Base-by-base conservation (phyloP, 2,888 invertebrate genomes). In the Scaptomyza polygonia region DNA sequence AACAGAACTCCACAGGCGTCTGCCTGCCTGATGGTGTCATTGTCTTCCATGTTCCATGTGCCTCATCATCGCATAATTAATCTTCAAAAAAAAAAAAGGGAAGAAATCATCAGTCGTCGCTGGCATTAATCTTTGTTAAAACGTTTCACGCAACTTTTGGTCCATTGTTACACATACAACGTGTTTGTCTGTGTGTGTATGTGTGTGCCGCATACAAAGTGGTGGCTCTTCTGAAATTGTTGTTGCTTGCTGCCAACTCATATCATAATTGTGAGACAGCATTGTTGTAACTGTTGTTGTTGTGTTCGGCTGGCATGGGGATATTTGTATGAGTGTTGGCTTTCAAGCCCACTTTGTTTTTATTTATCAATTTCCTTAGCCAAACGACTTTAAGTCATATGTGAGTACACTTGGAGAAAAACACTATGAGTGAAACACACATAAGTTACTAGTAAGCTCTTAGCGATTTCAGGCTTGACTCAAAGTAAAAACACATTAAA, bases 11-110 rank as follows among this genome's bases (percentile, higher is more conserved):
- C 77, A 69, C 72, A 62, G 62, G 64, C 55, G 49, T 3, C 39
- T 36, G 72, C 30, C 59, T 68, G 69, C 30, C 59, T 68, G 69
- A 44, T 61, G 69, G 69, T 77, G 86, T 85, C 81, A 85, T 85
- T 85, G 80, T 81, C 79, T 74, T 73, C 52, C 39, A n/a, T 53
- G 53, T 74, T 58, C 61, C 61, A 73, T 84, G 77, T 73, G 82
- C 81, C 85, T 79, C 80, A 80, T 88, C 86, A 86, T 86, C 79
- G 86, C 77, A 85, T 88, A 89, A 89, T 89, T 89, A 89, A 89
- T 89, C 89, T 89, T 86, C 83, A 85, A 80, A 81, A 34, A 34
- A 32, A 11, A 11, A 32, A 11, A 11, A 30, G 12, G 12, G 76
- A 88, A 30, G 76, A 88, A 86, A 86, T 88, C 89, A 86, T 85